phyloP scores from a whole-genome alignment of 2,797 vertebrate genomes.

The Halcyon smyrnensis region DNA sequence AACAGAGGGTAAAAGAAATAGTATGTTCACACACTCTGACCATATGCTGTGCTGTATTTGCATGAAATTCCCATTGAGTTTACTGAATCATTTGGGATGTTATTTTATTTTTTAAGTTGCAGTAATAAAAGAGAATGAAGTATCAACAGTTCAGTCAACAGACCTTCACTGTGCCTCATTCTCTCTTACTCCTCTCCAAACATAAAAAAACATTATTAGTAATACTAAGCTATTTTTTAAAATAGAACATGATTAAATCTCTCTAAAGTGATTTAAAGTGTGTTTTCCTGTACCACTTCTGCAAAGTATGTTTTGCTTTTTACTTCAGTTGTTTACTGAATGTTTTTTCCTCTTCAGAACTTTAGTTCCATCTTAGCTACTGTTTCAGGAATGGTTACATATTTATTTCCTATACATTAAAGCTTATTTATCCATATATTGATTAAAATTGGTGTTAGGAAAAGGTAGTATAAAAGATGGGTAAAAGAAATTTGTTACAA shows the following conservation, averaged over 20 bases:
- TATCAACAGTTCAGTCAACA: background rate
- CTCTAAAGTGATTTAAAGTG: background rate
- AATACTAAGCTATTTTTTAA: background rate
- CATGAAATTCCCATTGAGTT: background rate
- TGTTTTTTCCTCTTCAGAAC: background rate
- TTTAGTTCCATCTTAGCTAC: background rate
- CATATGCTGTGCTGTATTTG: background rate
- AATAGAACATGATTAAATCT: background rate
- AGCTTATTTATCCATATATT: background rate
- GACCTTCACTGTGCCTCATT: background rate
- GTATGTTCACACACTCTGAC: background rate
- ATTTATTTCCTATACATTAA: background rate
- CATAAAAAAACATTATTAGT: background rate
- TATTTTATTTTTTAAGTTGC: background rate
- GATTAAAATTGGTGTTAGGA: background rate
- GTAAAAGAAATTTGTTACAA: background rate
- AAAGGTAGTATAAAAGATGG: background rate
- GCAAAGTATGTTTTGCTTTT: background rate
- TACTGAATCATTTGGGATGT: background rate
- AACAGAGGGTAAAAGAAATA: background rate
- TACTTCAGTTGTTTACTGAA: background rate
- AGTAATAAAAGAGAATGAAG: background rate
- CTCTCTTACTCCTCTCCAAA: background rate
- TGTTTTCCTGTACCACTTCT: background rate
- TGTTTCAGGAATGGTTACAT: fast-evolving